Evolutionary conservation across 2,888 invertebrate genomes (phyloP).

Genomic region (Drosophila nigritarsus): DNA sequence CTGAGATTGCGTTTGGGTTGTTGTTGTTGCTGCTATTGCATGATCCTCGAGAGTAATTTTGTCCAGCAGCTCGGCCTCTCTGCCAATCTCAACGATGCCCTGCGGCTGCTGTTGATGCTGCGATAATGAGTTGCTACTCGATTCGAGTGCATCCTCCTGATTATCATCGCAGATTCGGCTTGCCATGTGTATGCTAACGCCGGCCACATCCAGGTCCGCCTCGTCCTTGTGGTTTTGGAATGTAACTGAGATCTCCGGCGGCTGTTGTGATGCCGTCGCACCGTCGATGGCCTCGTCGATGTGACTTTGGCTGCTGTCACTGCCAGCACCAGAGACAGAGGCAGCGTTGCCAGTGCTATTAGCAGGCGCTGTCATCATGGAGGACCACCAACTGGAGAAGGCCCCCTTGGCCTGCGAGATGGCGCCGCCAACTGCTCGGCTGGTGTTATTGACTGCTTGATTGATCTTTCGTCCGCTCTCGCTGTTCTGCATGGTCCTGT

Average conservation of each 20-base stretch:
- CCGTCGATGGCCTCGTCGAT: slow-evolving; percentile 52
- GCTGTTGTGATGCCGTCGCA: slow-evolving; percentile 30
- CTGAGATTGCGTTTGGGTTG: slow-evolving; percentile 31
- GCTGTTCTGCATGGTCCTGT: slow-evolving; percentile 96
- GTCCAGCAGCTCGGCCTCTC: slow-evolving; percentile 83
- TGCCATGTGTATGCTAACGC: slow-evolving; percentile 77
- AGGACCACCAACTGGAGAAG: slow-evolving; percentile 94
- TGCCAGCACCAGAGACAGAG: slow-evolving; percentile 21
- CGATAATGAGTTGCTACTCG: slow-evolving; percentile 6
- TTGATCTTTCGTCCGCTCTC: slow-evolving; percentile 97
- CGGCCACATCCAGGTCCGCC: slow-evolving; percentile 67
- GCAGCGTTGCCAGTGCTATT: slow-evolving; percentile 31
- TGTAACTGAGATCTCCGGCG: slow-evolving; percentile 77
- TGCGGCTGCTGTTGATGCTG: slow-evolving; percentile 61
- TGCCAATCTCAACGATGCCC: slow-evolving; percentile 84
- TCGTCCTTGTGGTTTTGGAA: slow-evolving; percentile 78
- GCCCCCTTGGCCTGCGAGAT: slow-evolving; percentile 94
- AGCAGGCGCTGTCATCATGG: slow-evolving; percentile 87
- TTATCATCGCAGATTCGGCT: slow-evolving; percentile 47
- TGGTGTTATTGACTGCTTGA: slow-evolving; percentile 96
- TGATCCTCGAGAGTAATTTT: slow-evolving; percentile 41
- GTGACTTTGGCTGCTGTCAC: slow-evolving; percentile 24
- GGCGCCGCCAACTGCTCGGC: slow-evolving; percentile 95
- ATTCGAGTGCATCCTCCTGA: slow-evolving; percentile 61
- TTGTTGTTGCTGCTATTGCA: slow-evolving; percentile 4